These are phyloP conservation scores for Thymelicus lineola DNA, from an alignment of 2,888 invertebrate species.

Conservation along the genomic window DNA sequence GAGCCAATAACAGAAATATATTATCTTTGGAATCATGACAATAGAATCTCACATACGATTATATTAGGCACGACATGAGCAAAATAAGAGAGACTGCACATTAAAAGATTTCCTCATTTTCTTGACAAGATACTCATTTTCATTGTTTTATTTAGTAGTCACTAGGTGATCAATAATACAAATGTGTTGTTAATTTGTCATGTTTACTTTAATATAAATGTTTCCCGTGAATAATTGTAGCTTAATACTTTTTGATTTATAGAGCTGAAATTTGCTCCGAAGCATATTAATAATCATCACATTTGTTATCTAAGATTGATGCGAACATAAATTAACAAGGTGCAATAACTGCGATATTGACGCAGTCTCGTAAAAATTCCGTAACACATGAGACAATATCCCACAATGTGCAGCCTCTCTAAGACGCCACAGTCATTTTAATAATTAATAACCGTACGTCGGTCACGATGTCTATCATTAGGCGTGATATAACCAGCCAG, in stretches of 20 bases:
- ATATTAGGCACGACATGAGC: constrained; percentile 55
- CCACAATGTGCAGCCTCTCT: constrained; percentile 40
- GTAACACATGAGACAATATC: constrained; percentile 54
- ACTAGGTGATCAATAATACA: too few relatives aligned
- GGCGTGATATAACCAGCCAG: constrained; percentile 64
- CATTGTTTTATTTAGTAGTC: too few relatives aligned
- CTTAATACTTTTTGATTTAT: too few relatives aligned
- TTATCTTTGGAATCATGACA: constrained; percentile 44
- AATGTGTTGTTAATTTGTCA: too few relatives aligned
- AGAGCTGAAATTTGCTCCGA: too few relatives aligned
- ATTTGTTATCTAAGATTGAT: too few relatives aligned
- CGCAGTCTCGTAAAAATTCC: constrained; percentile 20
- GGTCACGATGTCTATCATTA: constrained; percentile 74
- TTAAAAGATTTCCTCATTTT: constrained; percentile 27
- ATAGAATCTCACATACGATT: constrained; percentile 47
- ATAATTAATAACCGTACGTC: constrained; percentile 74
- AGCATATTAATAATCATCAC: too few relatives aligned
- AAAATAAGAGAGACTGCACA: constrained; percentile 40
- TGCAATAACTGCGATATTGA: too few relatives aligned
- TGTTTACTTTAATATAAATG: too few relatives aligned
- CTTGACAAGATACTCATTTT: neutral
- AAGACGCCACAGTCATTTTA: constrained; percentile 68
- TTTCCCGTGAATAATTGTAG: too few relatives aligned
- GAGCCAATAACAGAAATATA: constrained; percentile 28
- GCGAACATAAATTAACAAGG: too few relatives aligned